Percentiles rank a stretch among this genome's conserved stretches.
phyloP scores from a whole-genome alignment of 2,888 invertebrate genomes.

The Drosophila emarginata region DNA sequence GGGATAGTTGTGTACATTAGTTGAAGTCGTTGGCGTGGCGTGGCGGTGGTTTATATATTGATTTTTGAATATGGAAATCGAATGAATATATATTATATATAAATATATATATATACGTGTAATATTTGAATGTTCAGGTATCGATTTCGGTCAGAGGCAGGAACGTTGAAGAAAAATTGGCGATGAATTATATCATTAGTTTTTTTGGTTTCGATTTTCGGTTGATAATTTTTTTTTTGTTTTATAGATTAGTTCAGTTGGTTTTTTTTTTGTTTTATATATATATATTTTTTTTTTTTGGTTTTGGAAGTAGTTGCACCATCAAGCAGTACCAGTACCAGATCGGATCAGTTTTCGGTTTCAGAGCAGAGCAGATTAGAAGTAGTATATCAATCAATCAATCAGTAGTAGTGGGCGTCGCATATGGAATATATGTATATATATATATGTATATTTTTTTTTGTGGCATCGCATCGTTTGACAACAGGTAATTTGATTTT shows the following conservation, averaged over 20 bases:
- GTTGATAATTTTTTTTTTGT: constrained; percentile 9
- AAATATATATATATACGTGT: neutral
- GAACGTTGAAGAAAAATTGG: constrained; percentile 72
- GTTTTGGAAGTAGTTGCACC: constrained; percentile 64
- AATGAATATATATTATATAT: constrained; percentile 9
- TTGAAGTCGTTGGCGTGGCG: constrained; percentile 69
- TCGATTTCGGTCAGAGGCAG: constrained; percentile 65
- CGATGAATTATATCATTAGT: constrained; percentile 49
- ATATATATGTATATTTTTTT: constrained; percentile 5
- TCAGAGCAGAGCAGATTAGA: constrained; percentile 76
- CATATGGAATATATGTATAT: constrained; percentile 54
- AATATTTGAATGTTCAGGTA: constrained; percentile 3
- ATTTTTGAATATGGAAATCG: constrained; percentile 41
- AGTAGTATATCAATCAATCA: constrained; percentile 64
- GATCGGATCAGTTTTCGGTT: constrained; percentile 70
- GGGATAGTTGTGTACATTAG: constrained; percentile 60
- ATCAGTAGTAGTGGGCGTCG: constrained; percentile 63
- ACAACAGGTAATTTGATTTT: constrained; percentile 8
- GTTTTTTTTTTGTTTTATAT: constrained; percentile 17
- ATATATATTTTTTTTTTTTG: too few species aligned
- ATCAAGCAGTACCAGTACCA: constrained; percentile 75
- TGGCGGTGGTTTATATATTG: constrained; percentile 48
- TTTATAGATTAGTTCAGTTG: constrained; percentile 18
- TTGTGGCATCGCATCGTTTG: constrained; percentile 64
- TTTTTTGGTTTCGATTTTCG: constrained; percentile 21